phyloP scores from a whole-genome alignment of 2,797 vertebrate genomes.

The Carduelis carduelis region DNA sequence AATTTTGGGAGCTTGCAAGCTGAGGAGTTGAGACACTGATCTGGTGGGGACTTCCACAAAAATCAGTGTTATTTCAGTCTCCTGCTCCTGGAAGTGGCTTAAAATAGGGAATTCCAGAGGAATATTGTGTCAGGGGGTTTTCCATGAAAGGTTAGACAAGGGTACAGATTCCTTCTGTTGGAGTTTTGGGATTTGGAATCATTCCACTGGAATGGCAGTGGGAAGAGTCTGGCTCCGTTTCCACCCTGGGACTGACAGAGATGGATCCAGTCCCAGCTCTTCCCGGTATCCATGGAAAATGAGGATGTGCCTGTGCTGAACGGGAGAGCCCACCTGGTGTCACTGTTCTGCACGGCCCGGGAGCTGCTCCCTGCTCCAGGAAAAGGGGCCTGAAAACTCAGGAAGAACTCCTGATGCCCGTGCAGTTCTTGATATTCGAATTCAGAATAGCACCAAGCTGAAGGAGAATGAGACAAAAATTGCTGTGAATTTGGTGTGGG shows the following conservation, averaged over 20 bases:
- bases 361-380: neutral
- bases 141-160: too few relatives aligned
- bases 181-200: neutral
- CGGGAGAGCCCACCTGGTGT: neutral
- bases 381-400: neutral
- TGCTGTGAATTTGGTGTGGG: neutral
- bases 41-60: neutral
- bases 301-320: neutral
- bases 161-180: neutral
- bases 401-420: rapidly evolving
- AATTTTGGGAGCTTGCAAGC: neutral
- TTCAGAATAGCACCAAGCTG: neutral
- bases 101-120: neutral
- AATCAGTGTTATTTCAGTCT: neutral
- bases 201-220: neutral
- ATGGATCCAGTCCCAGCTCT: neutral
- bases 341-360: neutral
- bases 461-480: neutral
- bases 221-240: neutral
- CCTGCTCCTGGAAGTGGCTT: neutral
- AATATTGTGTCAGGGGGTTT: neutral
- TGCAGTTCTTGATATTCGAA: neutral
- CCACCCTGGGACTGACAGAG: neutral
- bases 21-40: neutral
- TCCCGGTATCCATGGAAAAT: rapidly evolving